phyloP scores from a whole-genome alignment of 2,797 vertebrate genomes.

The Poecilia picta region DNA sequence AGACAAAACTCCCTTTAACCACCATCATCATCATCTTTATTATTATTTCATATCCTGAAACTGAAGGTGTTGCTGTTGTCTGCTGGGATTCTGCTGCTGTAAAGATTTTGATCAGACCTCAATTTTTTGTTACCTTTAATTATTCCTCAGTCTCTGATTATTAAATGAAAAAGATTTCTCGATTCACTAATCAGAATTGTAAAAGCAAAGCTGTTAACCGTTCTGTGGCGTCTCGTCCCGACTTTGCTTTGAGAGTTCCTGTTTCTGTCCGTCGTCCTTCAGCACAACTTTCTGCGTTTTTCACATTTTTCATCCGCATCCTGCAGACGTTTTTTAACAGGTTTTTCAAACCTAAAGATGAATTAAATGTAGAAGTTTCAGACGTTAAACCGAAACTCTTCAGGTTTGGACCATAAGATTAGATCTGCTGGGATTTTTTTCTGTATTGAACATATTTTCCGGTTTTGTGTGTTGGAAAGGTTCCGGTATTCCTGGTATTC shows the following conservation, averaged over 20 bases:
- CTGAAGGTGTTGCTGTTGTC: neutral
- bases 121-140: neutral
- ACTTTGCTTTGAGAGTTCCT: neutral
- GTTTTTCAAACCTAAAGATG: neutral
- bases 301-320: neutral
- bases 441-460: neutral
- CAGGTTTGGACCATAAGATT: neutral
- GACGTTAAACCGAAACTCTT: neutral
- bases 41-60: neutral
- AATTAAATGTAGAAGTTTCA: neutral
- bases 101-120: neutral
- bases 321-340: neutral
- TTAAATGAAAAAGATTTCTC: neutral
- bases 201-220: neutral
- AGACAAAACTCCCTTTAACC: neutral
- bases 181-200: neutral
- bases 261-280: neutral
- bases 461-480: neutral
- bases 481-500: neutral
- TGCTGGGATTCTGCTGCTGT: neutral
- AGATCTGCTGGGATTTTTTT: neutral
- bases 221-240: neutral
- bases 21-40: neutral
- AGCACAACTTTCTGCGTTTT: neutral
- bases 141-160: constrained; percentile 19